Percentiles rank a stretch among this genome's conserved stretches.
Evolutionary conservation across 2,888 invertebrate genomes (phyloP).

Genomic region (Temnothorax unifasciatus): DNA sequence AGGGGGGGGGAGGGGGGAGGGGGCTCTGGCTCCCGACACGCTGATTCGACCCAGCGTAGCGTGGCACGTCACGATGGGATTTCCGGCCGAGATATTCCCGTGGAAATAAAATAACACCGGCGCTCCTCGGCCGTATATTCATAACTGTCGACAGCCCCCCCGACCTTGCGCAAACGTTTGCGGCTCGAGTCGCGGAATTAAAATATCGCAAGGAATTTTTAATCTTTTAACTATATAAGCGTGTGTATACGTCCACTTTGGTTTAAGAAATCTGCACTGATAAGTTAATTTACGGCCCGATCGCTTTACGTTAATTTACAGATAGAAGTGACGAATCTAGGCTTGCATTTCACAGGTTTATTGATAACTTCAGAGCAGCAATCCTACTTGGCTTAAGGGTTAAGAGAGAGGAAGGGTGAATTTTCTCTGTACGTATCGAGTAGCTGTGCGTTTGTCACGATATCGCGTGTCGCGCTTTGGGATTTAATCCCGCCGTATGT

Average conservation of each 20-base stretch:
- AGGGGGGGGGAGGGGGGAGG: background rate
- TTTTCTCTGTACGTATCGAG: constrained; percentile 24
- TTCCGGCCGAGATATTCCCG: constrained; percentile 57
- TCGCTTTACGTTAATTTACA: background rate
- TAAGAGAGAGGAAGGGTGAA: constrained; percentile 29
- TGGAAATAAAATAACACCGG: constrained; percentile 57
- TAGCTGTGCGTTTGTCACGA: constrained; percentile 25
- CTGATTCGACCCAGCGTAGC: constrained; percentile 55
- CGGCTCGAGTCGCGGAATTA: constrained; percentile 44
- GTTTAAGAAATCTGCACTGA: constrained; percentile 1
- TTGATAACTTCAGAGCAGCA: constrained; percentile 12
- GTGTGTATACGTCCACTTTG: background rate
- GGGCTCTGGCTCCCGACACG: constrained; percentile 48
- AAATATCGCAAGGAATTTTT: constrained; percentile 50
- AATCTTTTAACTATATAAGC: constrained; percentile 32
- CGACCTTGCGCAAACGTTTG: constrained; percentile 52
- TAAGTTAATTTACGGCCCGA: background rate
- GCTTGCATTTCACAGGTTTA: background rate
- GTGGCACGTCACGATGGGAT: constrained; percentile 61
- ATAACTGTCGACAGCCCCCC: constrained; percentile 52
- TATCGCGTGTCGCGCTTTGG: constrained; percentile 40
- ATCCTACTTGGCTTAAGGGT: background rate
- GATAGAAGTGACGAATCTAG: background rate
- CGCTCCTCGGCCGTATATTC: constrained; percentile 50
- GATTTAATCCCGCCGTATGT: constrained; percentile 54